A percentile compares a stretch with the other conserved stretches of the same genome.
Evolutionary conservation across 2,113 vertebrate species (phyloP).

Genomic region (Danionella cerebrum): DNA sequence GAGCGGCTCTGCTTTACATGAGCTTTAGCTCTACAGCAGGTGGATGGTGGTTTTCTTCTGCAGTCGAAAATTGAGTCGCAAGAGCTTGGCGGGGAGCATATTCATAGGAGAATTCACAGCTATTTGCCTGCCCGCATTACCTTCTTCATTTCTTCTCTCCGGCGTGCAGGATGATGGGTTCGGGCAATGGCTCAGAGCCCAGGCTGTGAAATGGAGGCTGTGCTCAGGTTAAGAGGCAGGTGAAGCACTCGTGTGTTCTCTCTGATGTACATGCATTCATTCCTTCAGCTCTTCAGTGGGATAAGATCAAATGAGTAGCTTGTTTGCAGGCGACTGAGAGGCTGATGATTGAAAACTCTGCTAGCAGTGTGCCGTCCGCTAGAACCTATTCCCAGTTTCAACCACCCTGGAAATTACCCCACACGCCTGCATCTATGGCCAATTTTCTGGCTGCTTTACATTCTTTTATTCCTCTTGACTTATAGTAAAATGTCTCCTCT

Average conservation of each 20-base stretch:
- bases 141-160: slow-evolving; percentile 40
- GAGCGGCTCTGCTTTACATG: too few relatives aligned
- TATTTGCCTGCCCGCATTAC: slow-evolving; percentile 53
- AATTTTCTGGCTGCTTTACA: too few relatives aligned
- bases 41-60: slow-evolving; percentile 45
- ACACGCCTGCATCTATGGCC: too few relatives aligned
- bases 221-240: not conserved
- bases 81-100: slow-evolving; percentile 47
- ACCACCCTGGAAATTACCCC: too few relatives aligned
- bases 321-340: not conserved
- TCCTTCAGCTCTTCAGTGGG: not conserved
- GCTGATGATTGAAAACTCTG: not conserved
- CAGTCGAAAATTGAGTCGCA: slow-evolving; percentile 38
- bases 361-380: not conserved
- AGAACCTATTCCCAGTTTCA: too few relatives aligned
- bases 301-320: not conserved
- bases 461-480: too few relatives aligned
- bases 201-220: not conserved
- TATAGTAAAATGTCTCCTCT: too few relatives aligned
- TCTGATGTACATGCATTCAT: not conserved
- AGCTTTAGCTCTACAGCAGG: slow-evolving; percentile 43
- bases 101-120: slow-evolving; percentile 52
- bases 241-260: not conserved
- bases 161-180: slow-evolving; percentile 15
- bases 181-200: not conserved